These are phyloP conservation scores for Hyperoplus lanceolatus DNA, from an alignment of 2,797 vertebrate genomes.

Conservation along the genomic window DNA sequence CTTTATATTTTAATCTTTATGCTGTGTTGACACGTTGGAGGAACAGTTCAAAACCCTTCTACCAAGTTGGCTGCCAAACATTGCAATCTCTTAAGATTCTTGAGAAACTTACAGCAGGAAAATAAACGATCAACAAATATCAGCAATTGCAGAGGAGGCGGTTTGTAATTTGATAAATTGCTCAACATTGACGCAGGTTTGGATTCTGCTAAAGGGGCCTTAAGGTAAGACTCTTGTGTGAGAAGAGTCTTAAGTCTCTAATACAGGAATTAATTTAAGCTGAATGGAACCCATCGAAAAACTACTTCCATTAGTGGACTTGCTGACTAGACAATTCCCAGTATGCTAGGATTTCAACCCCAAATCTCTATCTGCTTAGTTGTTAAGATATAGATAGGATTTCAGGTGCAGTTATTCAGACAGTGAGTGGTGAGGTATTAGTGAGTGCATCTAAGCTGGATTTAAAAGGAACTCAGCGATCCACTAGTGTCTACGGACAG, in stretches of 20 bases:
- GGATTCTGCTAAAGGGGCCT: background rate
- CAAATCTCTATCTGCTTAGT: constrained; percentile 74
- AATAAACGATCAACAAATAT: constrained; percentile 16
- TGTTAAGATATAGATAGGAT: constrained; percentile 80
- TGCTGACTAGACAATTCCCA: constrained; percentile 41
- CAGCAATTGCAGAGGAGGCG: background rate
- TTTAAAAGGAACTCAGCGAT: constrained; percentile 80
- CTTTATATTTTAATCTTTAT: background rate
- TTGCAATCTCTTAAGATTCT: background rate
- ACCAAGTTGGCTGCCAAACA: background rate
- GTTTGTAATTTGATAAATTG: background rate
- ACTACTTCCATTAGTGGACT: constrained; percentile 4
- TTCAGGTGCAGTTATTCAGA: constrained; percentile 74
- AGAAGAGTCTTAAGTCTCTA: constrained; percentile 7
- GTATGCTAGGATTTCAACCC: constrained; percentile 63
- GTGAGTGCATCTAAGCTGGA: constrained; percentile 84
- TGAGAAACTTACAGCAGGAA: background rate
- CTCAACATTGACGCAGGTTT: background rate
- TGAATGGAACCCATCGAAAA: constrained; percentile 12
- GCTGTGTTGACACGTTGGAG: background rate
- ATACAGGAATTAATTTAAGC: constrained; percentile 16
- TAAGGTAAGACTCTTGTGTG: background rate
- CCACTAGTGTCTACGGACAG: constrained; percentile 50
- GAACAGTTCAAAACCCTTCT: background rate
- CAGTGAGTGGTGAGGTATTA: constrained; percentile 70